Evolutionary conservation across 2,113 vertebrate genomes (phyloP).

Genomic region (Albula goreensis): DNA sequence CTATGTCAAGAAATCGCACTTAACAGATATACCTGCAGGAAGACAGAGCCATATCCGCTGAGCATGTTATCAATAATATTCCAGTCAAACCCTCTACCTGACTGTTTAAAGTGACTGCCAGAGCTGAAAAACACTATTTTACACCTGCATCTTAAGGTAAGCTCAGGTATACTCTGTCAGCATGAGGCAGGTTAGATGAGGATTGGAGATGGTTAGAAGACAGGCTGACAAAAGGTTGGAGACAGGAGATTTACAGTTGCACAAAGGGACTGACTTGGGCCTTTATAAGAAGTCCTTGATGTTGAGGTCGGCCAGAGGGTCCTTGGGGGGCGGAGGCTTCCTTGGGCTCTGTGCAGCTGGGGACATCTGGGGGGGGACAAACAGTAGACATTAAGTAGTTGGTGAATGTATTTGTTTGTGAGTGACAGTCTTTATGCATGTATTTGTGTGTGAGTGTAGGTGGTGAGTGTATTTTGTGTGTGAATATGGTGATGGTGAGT

Average conservation of each 20-base stretch:
- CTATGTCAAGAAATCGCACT: neutral
- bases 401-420: neutral
- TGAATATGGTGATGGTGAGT: neutral
- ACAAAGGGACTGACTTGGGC: constrained; percentile 31
- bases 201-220: too few species aligned
- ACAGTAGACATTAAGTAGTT: constrained; percentile 12
- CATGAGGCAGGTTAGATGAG: too few species aligned
- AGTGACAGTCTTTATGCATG: neutral
- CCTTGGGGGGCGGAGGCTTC: constrained; percentile 92
- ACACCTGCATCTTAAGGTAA: neutral
- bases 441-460: neutral
- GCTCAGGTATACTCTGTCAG: neutral
- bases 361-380: constrained; percentile 65
- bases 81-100: too few species aligned
- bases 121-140: neutral
- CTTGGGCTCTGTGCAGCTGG: constrained; percentile 89
- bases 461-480: neutral
- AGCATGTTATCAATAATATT: neutral
- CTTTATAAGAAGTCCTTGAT: constrained; percentile 99
- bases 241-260: neutral
- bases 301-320: constrained; percentile 98
- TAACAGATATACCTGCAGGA: neutral
- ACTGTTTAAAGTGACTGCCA: too few species aligned
- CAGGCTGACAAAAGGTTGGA: neutral
- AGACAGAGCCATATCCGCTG: neutral